A percentile compares a stretch with the other conserved stretches of the same genome.
Conservation (phyloP, 2,113 vertebrate species). For the Halcyon senegalensis region DNA sequence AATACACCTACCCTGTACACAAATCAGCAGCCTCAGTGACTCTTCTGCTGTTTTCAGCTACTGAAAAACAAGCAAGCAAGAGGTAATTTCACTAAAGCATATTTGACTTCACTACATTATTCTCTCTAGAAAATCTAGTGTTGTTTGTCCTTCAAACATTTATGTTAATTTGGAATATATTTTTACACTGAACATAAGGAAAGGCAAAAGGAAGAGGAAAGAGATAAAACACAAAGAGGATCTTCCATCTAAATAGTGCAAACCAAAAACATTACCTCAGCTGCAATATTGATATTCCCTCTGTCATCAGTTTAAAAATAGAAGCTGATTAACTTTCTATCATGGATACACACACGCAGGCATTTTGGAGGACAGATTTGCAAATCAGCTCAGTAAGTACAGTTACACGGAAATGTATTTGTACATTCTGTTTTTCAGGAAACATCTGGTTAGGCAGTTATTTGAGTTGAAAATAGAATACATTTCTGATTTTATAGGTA, state of each 20-base stretch:
- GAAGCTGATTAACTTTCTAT: neutral
- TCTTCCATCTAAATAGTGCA: fast-evolving
- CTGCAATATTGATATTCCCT: neutral
- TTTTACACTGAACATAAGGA: neutral
- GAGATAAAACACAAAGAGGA: neutral
- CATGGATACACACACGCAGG: fast-evolving
- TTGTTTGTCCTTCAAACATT: neutral
- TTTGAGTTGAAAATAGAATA: neutral
- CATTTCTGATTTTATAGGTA: neutral
- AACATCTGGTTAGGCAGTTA: neutral
- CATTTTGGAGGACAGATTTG: neutral
- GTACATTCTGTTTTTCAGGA: neutral
- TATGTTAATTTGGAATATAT: neutral
- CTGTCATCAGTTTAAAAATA: neutral
- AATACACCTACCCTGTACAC: neutral
- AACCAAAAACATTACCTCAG: neutral
- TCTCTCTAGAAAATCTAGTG: neutral
- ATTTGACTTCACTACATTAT: neutral
- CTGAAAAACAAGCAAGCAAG: neutral
- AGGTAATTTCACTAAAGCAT: fast-evolving
- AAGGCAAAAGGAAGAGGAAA: neutral
- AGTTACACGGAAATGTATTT: neutral
- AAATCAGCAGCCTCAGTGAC: neutral
- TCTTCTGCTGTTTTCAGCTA: neutral
- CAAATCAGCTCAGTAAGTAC: neutral